Percentiles rank a stretch among this genome's conserved stretches.
phyloP scores from a whole-genome alignment of 2,888 invertebrate genomes.

The Lasioglossum calceatum region DNA sequence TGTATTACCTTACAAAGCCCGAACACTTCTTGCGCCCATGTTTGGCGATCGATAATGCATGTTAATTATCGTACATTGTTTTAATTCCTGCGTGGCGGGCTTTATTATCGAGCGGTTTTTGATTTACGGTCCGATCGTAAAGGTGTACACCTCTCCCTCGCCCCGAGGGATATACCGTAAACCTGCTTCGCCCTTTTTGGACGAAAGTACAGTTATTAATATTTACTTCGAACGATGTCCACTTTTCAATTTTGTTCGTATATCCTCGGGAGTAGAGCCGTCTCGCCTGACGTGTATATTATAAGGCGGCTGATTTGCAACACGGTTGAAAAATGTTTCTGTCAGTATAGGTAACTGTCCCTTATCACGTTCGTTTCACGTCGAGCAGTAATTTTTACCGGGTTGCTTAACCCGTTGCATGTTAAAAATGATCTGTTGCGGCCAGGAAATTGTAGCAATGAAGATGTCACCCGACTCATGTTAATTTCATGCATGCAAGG shows the following conservation, averaged over 20 bases:
- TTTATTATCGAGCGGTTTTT: constrained; percentile 69
- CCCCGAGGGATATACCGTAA: not conserved
- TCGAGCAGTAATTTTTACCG: not conserved
- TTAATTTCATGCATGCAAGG: not conserved
- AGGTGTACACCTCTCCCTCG: not conserved
- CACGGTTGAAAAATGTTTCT: not conserved
- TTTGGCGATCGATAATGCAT: constrained; percentile 65
- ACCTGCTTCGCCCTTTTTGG: not conserved
- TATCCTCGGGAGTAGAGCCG: not conserved
- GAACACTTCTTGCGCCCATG: constrained; percentile 44
- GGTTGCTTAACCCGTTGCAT: not conserved
- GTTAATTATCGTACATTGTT: constrained; percentile 77
- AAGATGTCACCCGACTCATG: not conserved
- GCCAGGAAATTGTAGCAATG: not conserved
- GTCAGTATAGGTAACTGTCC: not conserved
- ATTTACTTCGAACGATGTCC: not conserved
- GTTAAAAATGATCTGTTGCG: not conserved
- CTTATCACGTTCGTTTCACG: not conserved
- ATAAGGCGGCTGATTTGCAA: not conserved
- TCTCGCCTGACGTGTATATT: constrained; percentile 1
- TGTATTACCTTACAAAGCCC: constrained; percentile 56
- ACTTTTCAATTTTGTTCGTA: constrained; percentile 3
- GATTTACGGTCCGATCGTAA: constrained; percentile 68
- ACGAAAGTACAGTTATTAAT: constrained; percentile 27
- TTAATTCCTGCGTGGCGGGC: constrained; percentile 68